Evolutionary conservation across 2,113 vertebrate genomes (phyloP), one percentile per base, ranked within the genome.

Genomic region (Alexandromys fortis): DNA sequence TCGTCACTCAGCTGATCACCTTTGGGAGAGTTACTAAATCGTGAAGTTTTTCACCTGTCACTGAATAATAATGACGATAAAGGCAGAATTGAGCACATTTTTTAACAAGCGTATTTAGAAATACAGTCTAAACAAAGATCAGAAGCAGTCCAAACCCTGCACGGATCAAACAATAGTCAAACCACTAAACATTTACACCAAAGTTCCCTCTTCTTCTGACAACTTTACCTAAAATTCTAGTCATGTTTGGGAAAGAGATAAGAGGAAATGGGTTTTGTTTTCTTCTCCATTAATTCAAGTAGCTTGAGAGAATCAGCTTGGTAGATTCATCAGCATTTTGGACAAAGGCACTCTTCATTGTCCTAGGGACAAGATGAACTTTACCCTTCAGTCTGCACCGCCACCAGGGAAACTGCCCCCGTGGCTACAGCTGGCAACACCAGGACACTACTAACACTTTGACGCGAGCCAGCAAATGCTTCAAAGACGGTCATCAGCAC

Each of bases 11-110:
- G 24, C 4, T 75, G 55, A 75, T 90, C 90, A 38, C 42, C 49
- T 96, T 75, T 81, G 24, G 78, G n/a, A 86, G 63, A 88, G 35
- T 87, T 70, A 92, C n/a, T 76, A 61, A 67, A 3, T 26, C 85
- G 28, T 47, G 61, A 94, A 95, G n/a, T 19, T 91, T 95, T 91
- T 89, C n/a, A 89, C 68, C 61, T 92, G 6, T 78, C 86, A 33
- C 35, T 92, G 77, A 89, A 7, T 30, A 82, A 72, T 3, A 75
- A 14, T 42, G 72, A 88, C 17, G 26, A 89, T 33, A 89, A 22
- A 47, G 55, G 47, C 55, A 42, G 81, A 89, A 91, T 86, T 14
- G 63, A 88, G 35, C 38, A 35, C 55, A 63, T 89, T 95, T 95
- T 92, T 82, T 24, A 68, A 90, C 83, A 47, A 67, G 63, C 28